phyloP scores from a whole-genome alignment of 2,888 invertebrate genomes.

The Sycophila texana region DNA sequence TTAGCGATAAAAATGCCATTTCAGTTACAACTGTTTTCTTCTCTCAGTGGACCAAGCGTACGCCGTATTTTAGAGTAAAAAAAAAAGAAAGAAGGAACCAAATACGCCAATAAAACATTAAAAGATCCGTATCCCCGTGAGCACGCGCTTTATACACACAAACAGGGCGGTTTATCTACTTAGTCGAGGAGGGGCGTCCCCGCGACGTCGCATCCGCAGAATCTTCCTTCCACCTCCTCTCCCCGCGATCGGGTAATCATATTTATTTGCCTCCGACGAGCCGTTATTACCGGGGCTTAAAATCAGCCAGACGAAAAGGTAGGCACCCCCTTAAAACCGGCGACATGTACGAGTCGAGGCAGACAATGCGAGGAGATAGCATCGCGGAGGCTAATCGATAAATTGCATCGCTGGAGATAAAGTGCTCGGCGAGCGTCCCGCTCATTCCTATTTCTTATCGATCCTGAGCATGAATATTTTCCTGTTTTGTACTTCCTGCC shows the following conservation, averaged over 20 bases:
- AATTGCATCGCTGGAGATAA: slow-evolving; percentile 34
- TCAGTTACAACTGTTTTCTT: no score
- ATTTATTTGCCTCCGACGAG: slow-evolving; percentile 57
- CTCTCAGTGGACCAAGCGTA: not conserved
- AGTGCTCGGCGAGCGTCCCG: not conserved
- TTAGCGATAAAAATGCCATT: no score
- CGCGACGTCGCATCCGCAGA: slow-evolving; percentile 6
- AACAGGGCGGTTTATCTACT: slow-evolving; percentile 39
- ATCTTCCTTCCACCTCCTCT: slow-evolving; percentile 14
- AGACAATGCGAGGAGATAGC: slow-evolving; percentile 32
- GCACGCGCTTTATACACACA: slow-evolving; percentile 23
- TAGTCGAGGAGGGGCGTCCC: slow-evolving; percentile 8
- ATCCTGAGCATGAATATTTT: slow-evolving; percentile 12
- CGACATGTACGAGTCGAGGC: not conserved
- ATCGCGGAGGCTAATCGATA: slow-evolving; percentile 37
- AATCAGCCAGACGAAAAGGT: slow-evolving; percentile 45
- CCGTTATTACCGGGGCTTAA: slow-evolving; percentile 54
- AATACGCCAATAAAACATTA: slow-evolving; percentile 17
- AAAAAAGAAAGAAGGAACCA: slow-evolving; percentile 27
- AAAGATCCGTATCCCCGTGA: slow-evolving; percentile 26
- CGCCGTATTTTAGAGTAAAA: slow-evolving; percentile 5
- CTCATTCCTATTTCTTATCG: slow-evolving; percentile 18
- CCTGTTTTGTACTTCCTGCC: slow-evolving; percentile 3
- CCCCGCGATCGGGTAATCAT: slow-evolving; percentile 49
- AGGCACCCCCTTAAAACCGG: slow-evolving; percentile 8